Percentiles rank a stretch among this genome's conserved stretches.
phyloP scores from a whole-genome alignment of 2,797 vertebrate genomes.

The Buceros bicornis region DNA sequence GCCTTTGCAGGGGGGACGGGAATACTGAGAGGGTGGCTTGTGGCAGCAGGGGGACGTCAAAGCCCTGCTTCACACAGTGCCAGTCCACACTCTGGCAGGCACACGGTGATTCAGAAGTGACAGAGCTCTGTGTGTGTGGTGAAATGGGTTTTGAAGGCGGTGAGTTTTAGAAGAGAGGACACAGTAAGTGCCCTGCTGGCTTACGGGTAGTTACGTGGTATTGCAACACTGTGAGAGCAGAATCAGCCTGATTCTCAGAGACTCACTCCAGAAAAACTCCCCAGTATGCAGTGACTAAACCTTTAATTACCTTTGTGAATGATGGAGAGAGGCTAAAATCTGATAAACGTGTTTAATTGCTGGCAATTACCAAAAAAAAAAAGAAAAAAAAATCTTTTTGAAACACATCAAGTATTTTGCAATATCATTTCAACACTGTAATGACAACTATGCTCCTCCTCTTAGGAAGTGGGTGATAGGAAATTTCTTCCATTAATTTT shows the following conservation, averaged over 20 bases:
- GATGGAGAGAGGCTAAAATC: conserved; percentile 61
- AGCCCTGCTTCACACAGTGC: background rate
- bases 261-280: conserved; percentile 35
- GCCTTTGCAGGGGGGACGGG: background rate
- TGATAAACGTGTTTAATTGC: conserved; percentile 61
- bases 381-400: background rate
- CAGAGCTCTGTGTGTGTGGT: background rate
- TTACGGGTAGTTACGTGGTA: background rate
- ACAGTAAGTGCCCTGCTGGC: background rate
- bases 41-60: background rate
- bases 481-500: conserved; percentile 6
- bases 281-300: conserved; percentile 56
- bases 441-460: background rate
- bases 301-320: conserved; percentile 59
- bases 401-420: conserved; percentile 9
- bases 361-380: conserved; percentile 45
- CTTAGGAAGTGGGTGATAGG: conserved; percentile 23
- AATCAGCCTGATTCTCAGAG: conserved; percentile 38
- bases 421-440: conserved; percentile 19
- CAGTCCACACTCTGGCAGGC: fast-evolving
- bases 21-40: fast-evolving
- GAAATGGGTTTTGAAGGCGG: background rate
- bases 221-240: background rate
- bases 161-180: background rate
- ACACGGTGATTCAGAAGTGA: background rate